Evolutionary conservation across 2,888 invertebrate species (phyloP).

Genomic region (Cartodere bifasciata): DNA sequence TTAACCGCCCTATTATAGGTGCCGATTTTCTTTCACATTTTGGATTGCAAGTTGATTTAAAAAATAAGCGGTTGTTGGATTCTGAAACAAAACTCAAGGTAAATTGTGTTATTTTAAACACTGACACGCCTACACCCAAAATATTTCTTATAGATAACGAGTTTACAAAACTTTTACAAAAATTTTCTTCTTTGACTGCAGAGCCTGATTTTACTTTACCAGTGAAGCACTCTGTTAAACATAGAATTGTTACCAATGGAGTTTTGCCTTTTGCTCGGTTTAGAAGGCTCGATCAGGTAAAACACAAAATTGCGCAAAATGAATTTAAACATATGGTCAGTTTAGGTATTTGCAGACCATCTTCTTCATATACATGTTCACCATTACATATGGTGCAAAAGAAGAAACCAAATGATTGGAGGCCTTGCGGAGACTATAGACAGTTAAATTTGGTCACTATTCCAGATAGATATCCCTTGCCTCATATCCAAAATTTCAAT

Average conservation of each 20-base stretch:
- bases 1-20: slow-evolving; percentile 25
- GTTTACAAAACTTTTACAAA: too few relatives aligned
- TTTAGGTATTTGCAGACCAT: slow-evolving; percentile 16
- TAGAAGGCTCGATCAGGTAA: slow-evolving; percentile 22
- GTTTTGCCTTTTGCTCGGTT: slow-evolving; percentile 19
- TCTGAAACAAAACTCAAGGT: too few relatives aligned
- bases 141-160: too few relatives aligned
- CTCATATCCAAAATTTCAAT: slow-evolving; percentile 24
- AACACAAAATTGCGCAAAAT: slow-evolving; percentile 12
- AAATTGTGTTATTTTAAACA: too few relatives aligned
- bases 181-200: too few relatives aligned
- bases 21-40: slow-evolving; percentile 23
- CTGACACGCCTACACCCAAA: too few relatives aligned
- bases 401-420: slow-evolving; percentile 21
- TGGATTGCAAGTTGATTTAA: slow-evolving; percentile 22
- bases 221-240: slow-evolving; percentile 16
- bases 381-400: slow-evolving; percentile 26
- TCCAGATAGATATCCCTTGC: slow-evolving; percentile 33
- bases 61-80: slow-evolving; percentile 3
- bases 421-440: slow-evolving; percentile 29
- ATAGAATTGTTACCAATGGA: slow-evolving; percentile 16
- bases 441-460: slow-evolving; percentile 31
- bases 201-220: neutral
- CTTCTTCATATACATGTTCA: slow-evolving; percentile 21
- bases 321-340: slow-evolving; percentile 16